Conservation (phyloP, 2,888 invertebrate genomes). For the Agrochola macilenta region DNA sequence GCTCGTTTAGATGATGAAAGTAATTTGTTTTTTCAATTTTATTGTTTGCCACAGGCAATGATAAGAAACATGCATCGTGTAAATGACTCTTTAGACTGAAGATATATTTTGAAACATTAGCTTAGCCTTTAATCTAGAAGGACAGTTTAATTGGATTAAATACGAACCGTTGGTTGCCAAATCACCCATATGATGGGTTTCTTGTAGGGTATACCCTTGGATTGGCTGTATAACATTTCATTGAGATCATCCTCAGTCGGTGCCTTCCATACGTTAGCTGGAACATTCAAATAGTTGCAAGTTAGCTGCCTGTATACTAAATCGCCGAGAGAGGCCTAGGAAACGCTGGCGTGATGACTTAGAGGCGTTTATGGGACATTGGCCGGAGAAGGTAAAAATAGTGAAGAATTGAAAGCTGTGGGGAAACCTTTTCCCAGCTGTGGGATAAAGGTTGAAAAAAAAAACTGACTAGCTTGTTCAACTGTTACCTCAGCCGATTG, state of each 20-base stretch:
- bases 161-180: slow-evolving; percentile 75
- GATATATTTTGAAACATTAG: slow-evolving; percentile 15
- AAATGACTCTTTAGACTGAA: not conserved
- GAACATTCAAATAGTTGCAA: slow-evolving; percentile 32
- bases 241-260: slow-evolving; percentile 76
- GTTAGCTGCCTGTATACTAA: not conserved
- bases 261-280: slow-evolving; percentile 75
- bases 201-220: slow-evolving; percentile 65
- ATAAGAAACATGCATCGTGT: not conserved
- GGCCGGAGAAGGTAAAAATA: too few relatives aligned
- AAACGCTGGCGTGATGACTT: not conserved
- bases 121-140: not conserved
- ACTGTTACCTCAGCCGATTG: not conserved
- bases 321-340: not conserved
- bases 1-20: not conserved
- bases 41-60: not conserved
- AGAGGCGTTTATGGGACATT: not conserved
- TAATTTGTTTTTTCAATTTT: not conserved
- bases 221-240: slow-evolving; percentile 72
- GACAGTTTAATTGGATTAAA: not conserved
- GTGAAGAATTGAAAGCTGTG: not conserved
- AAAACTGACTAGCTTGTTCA: too few relatives aligned
- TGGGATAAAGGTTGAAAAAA: not conserved
- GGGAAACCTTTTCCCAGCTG: too few relatives aligned
- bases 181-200: slow-evolving; percentile 81